A percentile compares a stretch with the other conserved stretches of the same genome.
These are phyloP conservation scores for Zaprionus lineosus DNA, from an alignment of 2,888 invertebrate genomes.

Conservation along the genomic window DNA sequence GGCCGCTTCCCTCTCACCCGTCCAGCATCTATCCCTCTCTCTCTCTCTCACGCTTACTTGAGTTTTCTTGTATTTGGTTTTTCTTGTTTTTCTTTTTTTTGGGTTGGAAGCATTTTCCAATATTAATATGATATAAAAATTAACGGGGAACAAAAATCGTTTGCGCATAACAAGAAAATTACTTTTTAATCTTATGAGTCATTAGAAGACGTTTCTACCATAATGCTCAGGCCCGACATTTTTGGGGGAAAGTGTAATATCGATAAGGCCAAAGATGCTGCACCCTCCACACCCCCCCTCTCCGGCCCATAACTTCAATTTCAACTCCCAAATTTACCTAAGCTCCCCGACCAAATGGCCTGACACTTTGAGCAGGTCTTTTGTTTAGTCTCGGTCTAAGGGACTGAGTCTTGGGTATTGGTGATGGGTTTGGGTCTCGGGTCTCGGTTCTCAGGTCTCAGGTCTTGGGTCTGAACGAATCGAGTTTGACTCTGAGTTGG, in stretches of 20 bases:
- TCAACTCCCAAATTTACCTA: slow-evolving; percentile 48
- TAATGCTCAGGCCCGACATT: slow-evolving; percentile 43
- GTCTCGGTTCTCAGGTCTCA: slow-evolving; percentile 1
- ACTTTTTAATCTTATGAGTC: slow-evolving; percentile 79
- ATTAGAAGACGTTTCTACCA: slow-evolving; percentile 72
- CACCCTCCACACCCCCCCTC: slow-evolving; percentile 16
- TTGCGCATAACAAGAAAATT: slow-evolving; percentile 74
- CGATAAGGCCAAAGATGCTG: slow-evolving; percentile 47
- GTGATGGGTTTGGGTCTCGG: background rate
- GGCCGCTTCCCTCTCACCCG: slow-evolving; percentile 40
- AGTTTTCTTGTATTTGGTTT: too few species aligned
- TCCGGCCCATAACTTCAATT: too few species aligned
- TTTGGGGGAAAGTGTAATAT: slow-evolving; percentile 38
- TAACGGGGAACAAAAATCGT: slow-evolving; percentile 65
- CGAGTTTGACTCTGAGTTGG: background rate
- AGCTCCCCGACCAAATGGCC: slow-evolving; percentile 58
- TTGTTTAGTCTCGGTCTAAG: slow-evolving; percentile 50
- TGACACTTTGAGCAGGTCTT: slow-evolving; percentile 39
- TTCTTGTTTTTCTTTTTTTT: slow-evolving; percentile 9
- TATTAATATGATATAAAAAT: slow-evolving; percentile 77
- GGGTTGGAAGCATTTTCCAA: slow-evolving; percentile 48
- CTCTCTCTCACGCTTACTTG: too few species aligned
- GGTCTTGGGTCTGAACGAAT: slow-evolving; percentile 1
- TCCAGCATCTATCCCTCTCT: slow-evolving; percentile 5
- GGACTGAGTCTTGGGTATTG: background rate